phyloP scores from a whole-genome alignment of 2,888 invertebrate species.

The Panopea generosa region DNA sequence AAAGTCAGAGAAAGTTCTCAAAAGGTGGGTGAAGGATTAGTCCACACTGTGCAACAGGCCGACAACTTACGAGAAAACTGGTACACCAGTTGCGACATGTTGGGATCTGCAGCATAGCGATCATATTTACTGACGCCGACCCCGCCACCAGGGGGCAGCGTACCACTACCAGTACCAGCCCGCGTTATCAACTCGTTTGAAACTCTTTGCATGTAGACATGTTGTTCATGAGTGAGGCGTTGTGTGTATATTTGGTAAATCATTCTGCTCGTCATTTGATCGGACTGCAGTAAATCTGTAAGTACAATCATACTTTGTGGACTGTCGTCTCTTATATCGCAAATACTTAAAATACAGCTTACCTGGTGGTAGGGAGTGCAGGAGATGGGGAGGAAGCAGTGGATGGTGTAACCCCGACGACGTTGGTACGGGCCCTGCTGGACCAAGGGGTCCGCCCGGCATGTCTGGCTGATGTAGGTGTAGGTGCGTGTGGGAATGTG shows the following conservation, averaged over 20 bases:
- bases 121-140: constrained; percentile 68
- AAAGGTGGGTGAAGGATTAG: too few species aligned
- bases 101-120: constrained; percentile 74
- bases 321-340: neutral
- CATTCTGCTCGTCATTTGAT: constrained; percentile 81
- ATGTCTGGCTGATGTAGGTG: constrained; percentile 87
- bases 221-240: constrained; percentile 79
- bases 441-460: constrained; percentile 19
- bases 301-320: constrained; percentile 47
- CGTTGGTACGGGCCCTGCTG: constrained; percentile 46
- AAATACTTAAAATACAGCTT: constrained; percentile 31
- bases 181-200: constrained; percentile 78
- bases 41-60: too few species aligned
- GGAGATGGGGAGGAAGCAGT: constrained; percentile 64
- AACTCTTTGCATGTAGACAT: constrained; percentile 80
- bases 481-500: constrained; percentile 95
- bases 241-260: constrained; percentile 82
- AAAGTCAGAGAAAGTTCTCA: too few species aligned
- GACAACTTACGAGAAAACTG: constrained; percentile 79
- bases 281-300: constrained; percentile 79
- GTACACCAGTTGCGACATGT: constrained; percentile 78
- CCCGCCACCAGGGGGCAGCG: constrained; percentile 16
- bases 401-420: constrained; percentile 62
- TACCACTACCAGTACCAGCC: constrained; percentile 35
- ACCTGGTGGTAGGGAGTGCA: constrained; percentile 73